A percentile compares a stretch with the other conserved stretches of the same genome.
phyloP scores from a whole-genome alignment of 2,113 vertebrate species.

The Monopterus albus region DNA sequence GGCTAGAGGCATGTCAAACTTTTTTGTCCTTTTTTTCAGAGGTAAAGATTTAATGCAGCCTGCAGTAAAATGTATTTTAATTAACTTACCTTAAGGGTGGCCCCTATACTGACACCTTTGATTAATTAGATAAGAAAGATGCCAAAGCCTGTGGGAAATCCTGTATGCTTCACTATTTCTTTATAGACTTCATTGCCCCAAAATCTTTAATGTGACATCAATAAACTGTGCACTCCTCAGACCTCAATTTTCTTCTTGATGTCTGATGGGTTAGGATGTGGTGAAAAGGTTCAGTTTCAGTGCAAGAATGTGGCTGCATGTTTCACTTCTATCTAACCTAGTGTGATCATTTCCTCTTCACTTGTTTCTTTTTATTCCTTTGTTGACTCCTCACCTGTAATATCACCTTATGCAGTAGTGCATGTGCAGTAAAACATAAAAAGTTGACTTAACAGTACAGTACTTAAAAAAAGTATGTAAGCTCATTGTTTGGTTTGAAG shows the following conservation, averaged over 20 bases:
- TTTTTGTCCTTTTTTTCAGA: conserved; percentile 17
- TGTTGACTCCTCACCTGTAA: not conserved
- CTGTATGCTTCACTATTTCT: conserved; percentile 29
- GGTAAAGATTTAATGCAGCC: conserved; percentile 52
- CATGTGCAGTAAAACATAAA: too few species aligned
- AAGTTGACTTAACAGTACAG: too few species aligned
- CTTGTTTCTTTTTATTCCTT: not conserved
- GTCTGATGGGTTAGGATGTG: not conserved
- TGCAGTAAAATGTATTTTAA: conserved; percentile 58
- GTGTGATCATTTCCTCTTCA: not conserved
- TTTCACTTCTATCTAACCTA: not conserved
- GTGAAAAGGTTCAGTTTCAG: not conserved
- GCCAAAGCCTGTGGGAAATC: conserved; percentile 41
- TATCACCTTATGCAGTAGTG: not conserved
- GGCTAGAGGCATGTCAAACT: conserved; percentile 42
- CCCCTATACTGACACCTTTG: conserved; percentile 50
- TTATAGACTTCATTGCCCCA: conserved; percentile 41
- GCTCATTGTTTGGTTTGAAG: too few species aligned
- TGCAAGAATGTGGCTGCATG: not conserved
- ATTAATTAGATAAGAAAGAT: conserved; percentile 66
- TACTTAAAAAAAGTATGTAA: too few species aligned
- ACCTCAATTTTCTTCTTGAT: conserved; percentile 6
- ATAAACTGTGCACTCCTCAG: conserved; percentile 17
- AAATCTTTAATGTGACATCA: conserved; percentile 54
- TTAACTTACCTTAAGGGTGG: conserved; percentile 61